phyloP scores from a whole-genome alignment of 2,113 vertebrate species.

The Dromas ardeola region DNA sequence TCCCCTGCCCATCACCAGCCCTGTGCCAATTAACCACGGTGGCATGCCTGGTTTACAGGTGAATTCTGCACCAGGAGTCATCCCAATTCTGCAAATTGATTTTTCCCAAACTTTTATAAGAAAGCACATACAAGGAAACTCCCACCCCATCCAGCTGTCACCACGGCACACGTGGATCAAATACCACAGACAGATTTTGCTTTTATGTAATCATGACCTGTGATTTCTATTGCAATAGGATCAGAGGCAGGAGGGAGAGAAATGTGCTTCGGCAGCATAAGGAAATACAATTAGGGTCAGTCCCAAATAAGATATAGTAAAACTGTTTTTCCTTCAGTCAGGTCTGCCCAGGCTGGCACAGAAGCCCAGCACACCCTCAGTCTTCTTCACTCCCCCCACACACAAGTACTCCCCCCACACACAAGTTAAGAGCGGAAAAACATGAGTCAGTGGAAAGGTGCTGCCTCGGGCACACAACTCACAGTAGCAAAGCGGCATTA shows the following conservation, averaged over 20 bases:
- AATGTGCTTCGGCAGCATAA: background rate
- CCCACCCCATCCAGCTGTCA: background rate
- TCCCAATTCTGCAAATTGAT: background rate
- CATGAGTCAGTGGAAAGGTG: background rate
- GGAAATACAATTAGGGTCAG: background rate
- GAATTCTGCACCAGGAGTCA: accelerated
- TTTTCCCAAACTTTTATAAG: background rate
- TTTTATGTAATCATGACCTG: background rate
- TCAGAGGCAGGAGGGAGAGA: background rate
- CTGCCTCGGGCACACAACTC: background rate
- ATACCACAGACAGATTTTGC: background rate
- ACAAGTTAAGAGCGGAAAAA: background rate
- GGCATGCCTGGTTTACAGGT: accelerated
- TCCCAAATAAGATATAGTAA: background rate
- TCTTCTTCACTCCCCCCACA: background rate
- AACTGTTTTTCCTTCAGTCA: background rate
- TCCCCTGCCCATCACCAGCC: accelerated
- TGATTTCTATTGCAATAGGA: background rate
- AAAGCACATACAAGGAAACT: background rate
- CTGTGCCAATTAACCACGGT: accelerated
- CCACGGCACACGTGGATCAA: background rate
- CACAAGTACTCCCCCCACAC: background rate
- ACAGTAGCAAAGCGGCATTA: background rate
- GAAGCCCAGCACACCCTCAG: background rate
- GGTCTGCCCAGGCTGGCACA: background rate